Percentiles rank a stretch among this genome's conserved stretches.
Conservation (phyloP, 2,797 vertebrate species). For the Leptodactylus fallax region DNA sequence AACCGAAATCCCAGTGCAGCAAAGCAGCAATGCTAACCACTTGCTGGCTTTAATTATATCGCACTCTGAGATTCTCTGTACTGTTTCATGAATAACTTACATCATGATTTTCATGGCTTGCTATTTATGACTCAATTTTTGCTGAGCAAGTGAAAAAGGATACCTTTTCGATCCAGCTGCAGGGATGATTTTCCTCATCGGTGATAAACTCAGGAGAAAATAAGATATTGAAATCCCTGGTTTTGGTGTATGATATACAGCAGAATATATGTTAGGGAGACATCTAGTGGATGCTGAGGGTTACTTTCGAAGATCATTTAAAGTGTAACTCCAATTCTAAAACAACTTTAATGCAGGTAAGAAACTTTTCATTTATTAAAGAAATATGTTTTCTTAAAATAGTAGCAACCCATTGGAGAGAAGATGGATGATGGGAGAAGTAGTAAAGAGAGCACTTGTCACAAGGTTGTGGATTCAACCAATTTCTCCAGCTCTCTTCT, state of each 20-base stretch:
- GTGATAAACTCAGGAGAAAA: slow-evolving; percentile 5
- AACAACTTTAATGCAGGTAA: too few relatives aligned
- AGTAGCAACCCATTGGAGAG: too few relatives aligned
- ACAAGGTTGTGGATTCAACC: too few relatives aligned
- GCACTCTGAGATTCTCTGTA: not conserved
- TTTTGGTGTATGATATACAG: not conserved
- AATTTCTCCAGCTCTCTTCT: too few relatives aligned
- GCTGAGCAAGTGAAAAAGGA: slow-evolving; percentile 8
- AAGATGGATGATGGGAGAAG: too few relatives aligned
- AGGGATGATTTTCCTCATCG: not conserved
- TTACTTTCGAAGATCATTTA: not conserved
- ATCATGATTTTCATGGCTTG: not conserved
- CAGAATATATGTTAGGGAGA: slow-evolving; percentile 5
- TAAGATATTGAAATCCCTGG: not conserved
- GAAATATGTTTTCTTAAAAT: too few relatives aligned
- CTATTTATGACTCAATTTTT: not conserved
- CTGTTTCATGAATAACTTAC: not conserved
- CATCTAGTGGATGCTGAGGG: slow-evolving; percentile 9
- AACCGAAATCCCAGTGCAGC: not conserved
- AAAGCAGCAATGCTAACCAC: too few relatives aligned
- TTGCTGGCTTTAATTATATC: not conserved
- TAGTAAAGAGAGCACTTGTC: too few relatives aligned
- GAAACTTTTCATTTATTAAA: too few relatives aligned
- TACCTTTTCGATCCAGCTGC: not conserved
- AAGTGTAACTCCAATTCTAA: too few relatives aligned